Evolutionary conservation across 2,888 invertebrate species (phyloP).

Genomic region (Amiota communis): DNA sequence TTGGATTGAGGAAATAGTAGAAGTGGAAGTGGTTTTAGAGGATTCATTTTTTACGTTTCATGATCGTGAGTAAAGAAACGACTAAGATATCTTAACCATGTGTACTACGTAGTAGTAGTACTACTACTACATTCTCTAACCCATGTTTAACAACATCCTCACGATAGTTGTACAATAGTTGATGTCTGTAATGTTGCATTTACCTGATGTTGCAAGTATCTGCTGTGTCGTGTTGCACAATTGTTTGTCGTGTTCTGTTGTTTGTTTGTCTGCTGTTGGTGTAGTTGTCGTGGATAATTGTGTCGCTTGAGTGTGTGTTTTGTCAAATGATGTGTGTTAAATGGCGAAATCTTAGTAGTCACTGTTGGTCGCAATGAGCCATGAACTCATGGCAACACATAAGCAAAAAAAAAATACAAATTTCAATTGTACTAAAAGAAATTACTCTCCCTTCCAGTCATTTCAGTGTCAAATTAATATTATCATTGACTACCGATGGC

Average conservation of each 20-base stretch:
- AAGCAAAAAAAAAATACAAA: no score
- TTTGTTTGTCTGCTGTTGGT: conserved; percentile 34
- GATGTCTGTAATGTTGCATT: neutral
- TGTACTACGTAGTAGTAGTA: neutral
- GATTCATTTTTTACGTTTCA: neutral
- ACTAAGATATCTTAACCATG: neutral
- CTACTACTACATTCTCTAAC: conserved; percentile 2
- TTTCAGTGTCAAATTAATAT: no score
- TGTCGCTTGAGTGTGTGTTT: conserved; percentile 39
- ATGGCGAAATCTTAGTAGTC: conserved; percentile 25
- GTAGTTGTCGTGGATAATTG: conserved; percentile 23
- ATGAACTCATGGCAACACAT: no score
- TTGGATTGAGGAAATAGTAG: neutral
- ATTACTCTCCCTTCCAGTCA: no score
- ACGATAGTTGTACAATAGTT: neutral
- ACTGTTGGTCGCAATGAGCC: no score
- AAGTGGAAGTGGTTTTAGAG: neutral
- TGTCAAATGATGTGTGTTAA: conserved; percentile 41
- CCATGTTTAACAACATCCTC: conserved; percentile 8
- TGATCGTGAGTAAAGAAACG: neutral
- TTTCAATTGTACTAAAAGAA: no score
- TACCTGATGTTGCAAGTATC: neutral
- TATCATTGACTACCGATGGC: no score
- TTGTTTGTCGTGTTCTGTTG: conserved; percentile 44
- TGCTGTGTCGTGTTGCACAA: conserved; percentile 22